These are phyloP conservation scores for Xenops minutus DNA, from an alignment of 2,797 vertebrate genomes.

Conservation along the genomic window DNA sequence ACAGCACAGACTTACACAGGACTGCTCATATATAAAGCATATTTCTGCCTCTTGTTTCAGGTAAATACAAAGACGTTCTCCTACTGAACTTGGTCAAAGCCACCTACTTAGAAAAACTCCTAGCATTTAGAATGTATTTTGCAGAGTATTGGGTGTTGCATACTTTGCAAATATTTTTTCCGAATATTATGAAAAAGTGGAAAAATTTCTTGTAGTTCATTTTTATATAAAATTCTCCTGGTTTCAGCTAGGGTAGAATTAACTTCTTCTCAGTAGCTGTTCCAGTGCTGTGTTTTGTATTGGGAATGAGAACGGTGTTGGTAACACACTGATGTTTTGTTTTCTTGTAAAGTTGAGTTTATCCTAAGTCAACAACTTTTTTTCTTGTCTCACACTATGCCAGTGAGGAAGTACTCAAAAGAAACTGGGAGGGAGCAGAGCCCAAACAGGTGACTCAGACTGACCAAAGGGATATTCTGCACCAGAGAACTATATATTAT, in stretches of 20 bases:
- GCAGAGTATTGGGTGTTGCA: background rate
- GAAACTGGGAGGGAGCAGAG: background rate
- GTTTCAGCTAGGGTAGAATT: background rate
- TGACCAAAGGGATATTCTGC: background rate
- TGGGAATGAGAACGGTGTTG: background rate
- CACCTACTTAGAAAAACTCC: background rate
- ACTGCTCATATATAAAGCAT: background rate
- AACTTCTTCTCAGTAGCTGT: background rate
- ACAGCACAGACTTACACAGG: background rate
- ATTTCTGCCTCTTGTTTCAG: background rate
- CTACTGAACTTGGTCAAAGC: background rate
- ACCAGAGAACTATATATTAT: background rate
- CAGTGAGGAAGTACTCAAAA: background rate
- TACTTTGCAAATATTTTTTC: background rate
- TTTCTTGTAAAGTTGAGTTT: background rate
- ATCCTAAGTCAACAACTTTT: background rate
- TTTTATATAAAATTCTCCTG: background rate
- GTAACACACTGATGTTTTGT: background rate
- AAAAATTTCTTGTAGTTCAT: background rate
- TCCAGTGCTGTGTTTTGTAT: background rate
- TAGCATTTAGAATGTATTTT: background rate
- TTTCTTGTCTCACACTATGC: background rate
- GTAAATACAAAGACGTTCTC: background rate
- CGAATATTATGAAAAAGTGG: background rate
- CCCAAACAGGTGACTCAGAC: background rate